Evolutionary conservation across 2,797 vertebrate genomes (phyloP).

Genomic region (Kryptopterus vitreolus): DNA sequence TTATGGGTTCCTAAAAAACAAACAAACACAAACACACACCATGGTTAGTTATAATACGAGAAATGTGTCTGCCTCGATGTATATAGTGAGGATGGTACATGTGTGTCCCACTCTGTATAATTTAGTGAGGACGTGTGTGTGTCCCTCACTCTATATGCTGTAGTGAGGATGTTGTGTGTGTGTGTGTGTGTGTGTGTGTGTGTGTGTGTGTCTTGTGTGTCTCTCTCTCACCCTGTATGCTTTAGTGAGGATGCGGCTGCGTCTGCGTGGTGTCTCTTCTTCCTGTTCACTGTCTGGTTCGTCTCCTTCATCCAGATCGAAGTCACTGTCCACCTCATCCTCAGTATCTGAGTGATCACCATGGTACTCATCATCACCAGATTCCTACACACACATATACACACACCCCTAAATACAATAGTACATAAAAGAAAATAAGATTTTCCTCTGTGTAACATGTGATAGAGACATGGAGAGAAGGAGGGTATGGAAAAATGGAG

Average conservation of each 20-base stretch:
- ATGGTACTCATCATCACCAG: slow-evolving; percentile 91
- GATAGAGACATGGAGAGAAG: too few relatives aligned
- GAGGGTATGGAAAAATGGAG: neutral
- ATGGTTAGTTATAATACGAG: too few relatives aligned
- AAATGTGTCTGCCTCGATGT: slow-evolving; percentile 73
- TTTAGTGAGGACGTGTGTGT: neutral
- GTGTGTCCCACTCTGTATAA: neutral
- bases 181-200: too few relatives aligned
- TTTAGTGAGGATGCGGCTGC: slow-evolving; percentile 88
- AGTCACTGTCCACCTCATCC: slow-evolving; percentile 95
- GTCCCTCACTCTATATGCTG: neutral
- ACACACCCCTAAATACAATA: neutral
- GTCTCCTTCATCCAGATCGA: slow-evolving; percentile 95
- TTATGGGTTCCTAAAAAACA: slow-evolving; percentile 83
- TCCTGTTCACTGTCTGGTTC: slow-evolving; percentile 92
- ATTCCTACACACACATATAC: slow-evolving; percentile 75
- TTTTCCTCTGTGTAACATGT: neutral
- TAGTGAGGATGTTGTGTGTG: neutral
- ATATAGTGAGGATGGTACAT: slow-evolving; percentile 82
- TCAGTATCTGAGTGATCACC: slow-evolving; percentile 93
- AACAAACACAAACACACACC: slow-evolving; percentile 12
- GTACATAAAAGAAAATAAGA: neutral
- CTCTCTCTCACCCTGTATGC: slow-evolving; percentile 83
- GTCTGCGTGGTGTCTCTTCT: slow-evolving; percentile 85
- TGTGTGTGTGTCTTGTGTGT: neutral